phyloP scores from a whole-genome alignment of 2,797 vertebrate genomes.

The Acestrorhynchus altus region DNA sequence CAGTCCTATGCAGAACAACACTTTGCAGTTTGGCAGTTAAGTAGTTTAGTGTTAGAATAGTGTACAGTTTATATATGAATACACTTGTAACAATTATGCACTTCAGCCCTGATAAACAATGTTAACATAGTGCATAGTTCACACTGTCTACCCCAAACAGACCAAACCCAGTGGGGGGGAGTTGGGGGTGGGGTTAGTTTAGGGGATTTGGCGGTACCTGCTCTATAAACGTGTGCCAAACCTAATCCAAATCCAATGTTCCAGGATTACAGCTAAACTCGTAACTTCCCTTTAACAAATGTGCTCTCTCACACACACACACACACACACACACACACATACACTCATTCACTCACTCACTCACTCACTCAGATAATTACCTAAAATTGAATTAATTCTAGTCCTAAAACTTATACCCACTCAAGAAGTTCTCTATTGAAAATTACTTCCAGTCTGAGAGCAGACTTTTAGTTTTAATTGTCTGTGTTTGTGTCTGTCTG shows the following conservation, averaged over 20 bases:
- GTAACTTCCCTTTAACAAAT: not conserved
- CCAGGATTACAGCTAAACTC: conserved; percentile 8
- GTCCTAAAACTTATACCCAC: not conserved
- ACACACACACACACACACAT: not conserved
- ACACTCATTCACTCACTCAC: too few species aligned
- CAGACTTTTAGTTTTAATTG: not conserved
- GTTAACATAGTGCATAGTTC: not conserved
- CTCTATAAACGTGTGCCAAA: not conserved
- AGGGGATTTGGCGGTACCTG: not conserved
- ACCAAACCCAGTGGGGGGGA: not conserved
- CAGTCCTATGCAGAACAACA: too few species aligned
- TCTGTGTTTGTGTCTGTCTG: conserved; percentile 37
- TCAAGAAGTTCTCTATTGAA: too few species aligned
- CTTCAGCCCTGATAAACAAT: too few species aligned
- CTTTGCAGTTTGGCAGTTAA: too few species aligned
- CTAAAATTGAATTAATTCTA: not conserved
- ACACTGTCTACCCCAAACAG: not conserved
- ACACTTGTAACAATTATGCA: too few species aligned
- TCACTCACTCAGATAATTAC: not conserved
- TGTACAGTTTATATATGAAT: too few species aligned
- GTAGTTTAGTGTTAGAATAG: too few species aligned
- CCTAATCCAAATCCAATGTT: conserved; percentile 26
- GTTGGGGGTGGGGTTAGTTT: not conserved
- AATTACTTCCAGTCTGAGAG: not conserved
- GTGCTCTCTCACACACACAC: not conserved